Evolutionary conservation across 2,888 invertebrate species (phyloP), one percentile per base, ranked within the genome.

Genomic region (Sinotaia quadrata): DNA sequence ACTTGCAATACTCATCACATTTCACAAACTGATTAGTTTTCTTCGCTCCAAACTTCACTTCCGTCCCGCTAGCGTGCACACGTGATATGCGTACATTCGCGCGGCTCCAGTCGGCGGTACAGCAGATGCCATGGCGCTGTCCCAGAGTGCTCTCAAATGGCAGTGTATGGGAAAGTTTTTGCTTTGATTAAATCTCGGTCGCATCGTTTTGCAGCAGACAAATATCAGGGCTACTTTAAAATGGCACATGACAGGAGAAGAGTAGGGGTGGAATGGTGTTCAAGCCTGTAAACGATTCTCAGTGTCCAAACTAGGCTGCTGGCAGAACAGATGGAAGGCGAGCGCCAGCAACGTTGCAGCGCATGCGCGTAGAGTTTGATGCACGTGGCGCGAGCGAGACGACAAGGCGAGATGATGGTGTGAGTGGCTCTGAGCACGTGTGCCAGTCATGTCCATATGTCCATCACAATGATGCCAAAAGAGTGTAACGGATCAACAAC

Each of bases 271-370:
- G 34, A 29, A 5, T 31, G 29, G 29, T 27, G 56, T 56, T n/a
- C n/a, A n/a, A n/a, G n/a, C n/a, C n/a, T n/a, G n/a, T n/a, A n/a
- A n/a, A n/a, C n/a, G n/a, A n/a, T n/a, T n/a, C n/a, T n/a, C n/a
- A n/a, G n/a, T n/a, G n/a, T n/a, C n/a, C n/a, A n/a, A n/a, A n/a
- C n/a, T n/a, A n/a, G n/a, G n/a, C n/a, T n/a, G n/a, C n/a, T n/a
- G n/a, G n/a, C n/a, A n/a, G n/a, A 52, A 63, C 62, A 63, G 62
- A 63, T 63, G 62, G 62, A 52, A 63, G 52, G 62, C 62, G 62
- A 36, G 62, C 62, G 62, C 33, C 62, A 24, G 29, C n/a, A 36
- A 51, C 36, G 36, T 41, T 18, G 37, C 24, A 12, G 52, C 62
- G 62, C 62, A 63, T 52, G 62, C 62, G 62, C 62, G 18, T 24